Evolutionary conservation across 2,113 vertebrate species (phyloP).

Genomic region (Cettia cetti): DNA sequence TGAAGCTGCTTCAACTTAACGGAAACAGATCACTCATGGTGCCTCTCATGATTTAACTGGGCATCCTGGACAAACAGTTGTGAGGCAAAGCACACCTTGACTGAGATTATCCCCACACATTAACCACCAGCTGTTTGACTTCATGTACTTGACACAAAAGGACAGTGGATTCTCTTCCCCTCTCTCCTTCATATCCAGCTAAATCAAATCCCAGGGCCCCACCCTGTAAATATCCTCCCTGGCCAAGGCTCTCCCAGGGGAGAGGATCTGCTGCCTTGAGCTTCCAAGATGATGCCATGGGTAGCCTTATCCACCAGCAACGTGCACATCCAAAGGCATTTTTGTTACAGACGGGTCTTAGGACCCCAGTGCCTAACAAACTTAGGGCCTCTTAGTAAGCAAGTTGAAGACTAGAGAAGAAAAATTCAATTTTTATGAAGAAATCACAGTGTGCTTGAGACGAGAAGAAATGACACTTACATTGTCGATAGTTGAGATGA

Average conservation of each 20-base stretch:
- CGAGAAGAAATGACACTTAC: conserved; percentile 57
- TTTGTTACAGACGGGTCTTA: neutral
- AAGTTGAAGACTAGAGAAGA: neutral
- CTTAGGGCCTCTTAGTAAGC: neutral
- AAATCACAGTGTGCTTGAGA: neutral
- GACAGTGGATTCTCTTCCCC: accelerated
- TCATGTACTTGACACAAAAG: neutral
- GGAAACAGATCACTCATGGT: neutral
- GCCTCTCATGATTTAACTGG: neutral
- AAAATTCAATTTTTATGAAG: neutral
- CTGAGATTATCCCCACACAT: neutral
- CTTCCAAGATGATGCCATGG: neutral
- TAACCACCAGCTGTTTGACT: neutral
- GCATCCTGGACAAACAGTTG: neutral
- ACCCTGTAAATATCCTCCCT: neutral
- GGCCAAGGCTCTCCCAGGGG: neutral
- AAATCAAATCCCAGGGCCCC: neutral
- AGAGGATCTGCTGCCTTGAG: neutral
- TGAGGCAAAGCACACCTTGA: neutral
- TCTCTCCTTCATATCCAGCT: neutral
- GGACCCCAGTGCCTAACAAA: neutral
- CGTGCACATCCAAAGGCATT: neutral
- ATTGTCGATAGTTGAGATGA: conserved; percentile 77
- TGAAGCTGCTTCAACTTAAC: neutral
- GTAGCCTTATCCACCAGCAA: neutral